These are phyloP conservation scores for Drosophila helvetica DNA, from an alignment of 2,888 invertebrate genomes.

Conservation along the genomic window DNA sequence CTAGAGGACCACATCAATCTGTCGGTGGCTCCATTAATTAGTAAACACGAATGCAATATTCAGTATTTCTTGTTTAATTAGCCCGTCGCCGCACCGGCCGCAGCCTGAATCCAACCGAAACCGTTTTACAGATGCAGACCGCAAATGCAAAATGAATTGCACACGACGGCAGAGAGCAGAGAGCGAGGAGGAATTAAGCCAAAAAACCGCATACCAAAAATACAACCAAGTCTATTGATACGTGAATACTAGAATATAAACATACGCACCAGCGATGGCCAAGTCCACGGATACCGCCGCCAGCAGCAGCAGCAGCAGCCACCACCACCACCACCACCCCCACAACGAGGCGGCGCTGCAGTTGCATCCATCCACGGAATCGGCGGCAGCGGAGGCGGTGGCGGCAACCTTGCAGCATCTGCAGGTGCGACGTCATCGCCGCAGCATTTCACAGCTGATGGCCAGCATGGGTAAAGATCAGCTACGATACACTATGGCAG, in stretches of 20 bases:
- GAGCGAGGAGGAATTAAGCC: constrained; percentile 32
- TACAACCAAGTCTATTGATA: constrained; percentile 11
- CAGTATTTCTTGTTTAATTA: constrained; percentile 54
- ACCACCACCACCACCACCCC: no score
- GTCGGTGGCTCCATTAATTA: constrained; percentile 31
- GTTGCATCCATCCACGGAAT: constrained; percentile 33
- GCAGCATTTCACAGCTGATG: constrained; percentile 84
- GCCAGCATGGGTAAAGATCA: constrained; percentile 81
- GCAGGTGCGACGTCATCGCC: constrained; percentile 81
- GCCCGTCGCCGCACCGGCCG: constrained; percentile 34
- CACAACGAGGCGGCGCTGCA: constrained; percentile 34
- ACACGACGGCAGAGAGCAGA: constrained; percentile 14
- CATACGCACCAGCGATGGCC: constrained; percentile 20
- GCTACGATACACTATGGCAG: background rate
- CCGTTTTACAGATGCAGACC: constrained; percentile 19
- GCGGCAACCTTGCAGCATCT: constrained; percentile 36
- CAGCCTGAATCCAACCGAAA: constrained; percentile 6
- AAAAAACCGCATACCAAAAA: constrained; percentile 58
- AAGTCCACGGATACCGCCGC: constrained; percentile 1
- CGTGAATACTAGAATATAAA: constrained; percentile 3
- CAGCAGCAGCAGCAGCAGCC: background rate
- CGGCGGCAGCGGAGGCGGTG: constrained; percentile 40
- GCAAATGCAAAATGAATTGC: constrained; percentile 54
- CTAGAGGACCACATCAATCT: constrained; percentile 24
- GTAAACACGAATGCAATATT: constrained; percentile 20